Conservation (phyloP, 2,113 vertebrate species). For the Rhagologus leucostigma region DNA sequence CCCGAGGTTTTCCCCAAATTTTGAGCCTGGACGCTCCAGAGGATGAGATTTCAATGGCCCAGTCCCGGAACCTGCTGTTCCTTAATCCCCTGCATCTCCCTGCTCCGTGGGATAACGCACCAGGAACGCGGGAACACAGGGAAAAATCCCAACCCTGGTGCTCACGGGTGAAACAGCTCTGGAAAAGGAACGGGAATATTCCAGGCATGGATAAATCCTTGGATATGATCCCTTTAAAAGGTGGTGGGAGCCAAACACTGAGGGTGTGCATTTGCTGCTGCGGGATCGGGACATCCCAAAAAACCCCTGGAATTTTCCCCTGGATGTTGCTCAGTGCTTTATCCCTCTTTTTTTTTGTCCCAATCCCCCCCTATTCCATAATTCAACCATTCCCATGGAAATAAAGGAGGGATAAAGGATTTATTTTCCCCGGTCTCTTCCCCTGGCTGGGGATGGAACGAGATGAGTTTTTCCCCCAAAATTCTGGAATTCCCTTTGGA, state of each 20-base stretch:
- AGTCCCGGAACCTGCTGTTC: too few relatives aligned
- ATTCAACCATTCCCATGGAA: neutral
- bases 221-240: neutral
- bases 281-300: neutral
- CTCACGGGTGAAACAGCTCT: neutral
- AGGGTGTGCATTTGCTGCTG: neutral
- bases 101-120: too few relatives aligned
- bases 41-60: neutral
- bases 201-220: neutral
- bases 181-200: neutral
- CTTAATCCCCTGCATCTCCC: too few relatives aligned
- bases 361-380: neutral
- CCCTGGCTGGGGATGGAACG: neutral
- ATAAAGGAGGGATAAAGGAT: neutral
- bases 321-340: neutral
- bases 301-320: neutral
- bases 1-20: neutral
- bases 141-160: too few relatives aligned
- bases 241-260: too few relatives aligned
- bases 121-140: too few relatives aligned
- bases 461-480: neutral
- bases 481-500: neutral
- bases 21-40: neutral
- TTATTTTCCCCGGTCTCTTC: neutral
- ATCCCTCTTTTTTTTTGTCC: neutral